Evolutionary conservation across 2,113 vertebrate species (phyloP).

Genomic region (Sorex araneus): DNA sequence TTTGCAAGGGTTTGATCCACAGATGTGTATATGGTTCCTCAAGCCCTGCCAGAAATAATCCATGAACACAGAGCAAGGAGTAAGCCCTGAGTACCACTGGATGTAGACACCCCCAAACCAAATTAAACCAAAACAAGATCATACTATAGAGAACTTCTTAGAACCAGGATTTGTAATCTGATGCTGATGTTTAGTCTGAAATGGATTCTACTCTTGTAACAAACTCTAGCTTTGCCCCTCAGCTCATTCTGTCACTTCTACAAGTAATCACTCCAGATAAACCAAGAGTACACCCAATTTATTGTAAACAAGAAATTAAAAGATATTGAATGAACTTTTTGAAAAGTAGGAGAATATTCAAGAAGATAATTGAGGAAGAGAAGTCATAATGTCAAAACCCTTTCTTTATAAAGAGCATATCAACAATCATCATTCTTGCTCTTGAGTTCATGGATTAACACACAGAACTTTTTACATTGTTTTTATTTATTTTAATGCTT

Average conservation of each 20-base stretch:
- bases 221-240: not conserved
- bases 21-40: not conserved
- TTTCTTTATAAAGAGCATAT: not conserved
- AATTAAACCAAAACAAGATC: not conserved
- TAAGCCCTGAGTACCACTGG: too few relatives aligned
- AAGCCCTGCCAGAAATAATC: too few relatives aligned
- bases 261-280: not conserved
- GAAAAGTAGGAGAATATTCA: slow-evolving; percentile 15
- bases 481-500: not conserved
- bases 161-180: not conserved
- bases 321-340: not conserved
- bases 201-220: not conserved
- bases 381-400: not conserved
- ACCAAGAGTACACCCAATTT: not conserved
- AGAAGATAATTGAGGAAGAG: not conserved
- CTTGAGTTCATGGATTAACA: not conserved
- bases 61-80: too few relatives aligned
- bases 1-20: too few relatives aligned
- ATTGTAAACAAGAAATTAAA: not conserved
- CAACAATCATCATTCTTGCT: too few relatives aligned
- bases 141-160: not conserved
- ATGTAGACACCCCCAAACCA: too few relatives aligned
- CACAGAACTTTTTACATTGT: not conserved
- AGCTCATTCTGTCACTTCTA: not conserved
- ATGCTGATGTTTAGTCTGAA: not conserved